phyloP scores from a whole-genome alignment of 2,113 vertebrate species.

The Zosterops borbonicus region DNA sequence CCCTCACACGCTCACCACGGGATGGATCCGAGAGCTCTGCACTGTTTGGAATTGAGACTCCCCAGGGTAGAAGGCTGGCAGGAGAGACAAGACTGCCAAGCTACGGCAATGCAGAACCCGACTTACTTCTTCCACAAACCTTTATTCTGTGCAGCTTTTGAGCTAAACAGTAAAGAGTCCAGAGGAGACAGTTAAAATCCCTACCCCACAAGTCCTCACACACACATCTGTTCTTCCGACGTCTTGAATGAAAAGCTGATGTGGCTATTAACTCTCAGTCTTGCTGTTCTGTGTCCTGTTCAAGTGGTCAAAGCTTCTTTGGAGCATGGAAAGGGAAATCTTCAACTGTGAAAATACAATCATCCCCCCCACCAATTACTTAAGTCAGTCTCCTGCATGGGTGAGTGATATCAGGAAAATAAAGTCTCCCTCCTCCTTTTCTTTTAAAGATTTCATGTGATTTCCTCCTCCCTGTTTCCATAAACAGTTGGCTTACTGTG shows the following conservation, averaged over 20 bases:
- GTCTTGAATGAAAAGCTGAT: neutral
- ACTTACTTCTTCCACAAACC: constrained; percentile 48
- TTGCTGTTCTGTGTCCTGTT: constrained; percentile 78
- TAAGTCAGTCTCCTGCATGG: neutral
- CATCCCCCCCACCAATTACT: neutral
- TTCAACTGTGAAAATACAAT: constrained; percentile 81
- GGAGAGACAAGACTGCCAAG: neutral
- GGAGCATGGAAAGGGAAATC: constrained; percentile 86
- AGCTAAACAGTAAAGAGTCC: constrained; percentile 43
- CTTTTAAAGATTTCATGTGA: neutral
- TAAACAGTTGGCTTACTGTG: neutral
- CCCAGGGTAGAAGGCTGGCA: neutral
- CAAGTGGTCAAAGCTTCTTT: constrained; percentile 86
- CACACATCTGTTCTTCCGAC: neutral
- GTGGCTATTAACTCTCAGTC: constrained; percentile 63
- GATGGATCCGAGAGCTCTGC: constrained; percentile 23
- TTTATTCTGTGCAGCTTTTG: constrained; percentile 50
- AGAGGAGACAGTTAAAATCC: neutral
- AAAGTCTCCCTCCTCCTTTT: neutral
- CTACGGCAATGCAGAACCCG: neutral
- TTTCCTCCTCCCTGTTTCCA: constrained; percentile 8
- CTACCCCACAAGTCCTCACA: neutral
- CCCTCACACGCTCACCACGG: neutral
- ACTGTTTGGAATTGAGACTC: neutral
- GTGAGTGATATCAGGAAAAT: neutral